phyloP scores from a whole-genome alignment of 2,888 invertebrate genomes.

The Napeogenes inachia region DNA sequence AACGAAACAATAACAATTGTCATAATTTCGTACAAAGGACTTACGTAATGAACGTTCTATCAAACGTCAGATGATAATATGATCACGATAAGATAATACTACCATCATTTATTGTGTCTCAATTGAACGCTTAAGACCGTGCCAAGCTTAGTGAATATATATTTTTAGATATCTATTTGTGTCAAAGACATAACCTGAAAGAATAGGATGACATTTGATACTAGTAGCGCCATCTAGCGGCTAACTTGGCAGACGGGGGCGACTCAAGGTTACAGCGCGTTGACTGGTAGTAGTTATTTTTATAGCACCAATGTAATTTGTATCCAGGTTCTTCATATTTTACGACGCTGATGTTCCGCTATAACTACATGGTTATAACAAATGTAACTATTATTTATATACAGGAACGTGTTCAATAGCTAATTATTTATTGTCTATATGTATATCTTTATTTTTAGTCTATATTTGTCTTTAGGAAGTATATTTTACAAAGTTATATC shows the following conservation, averaged over 20 bases:
- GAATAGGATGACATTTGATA: constrained; percentile 34
- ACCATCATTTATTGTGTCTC: constrained; percentile 1
- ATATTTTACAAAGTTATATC: too few species aligned
- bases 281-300: constrained; percentile 34
- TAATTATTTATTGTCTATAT: neutral
- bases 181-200: constrained; percentile 34
- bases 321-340: constrained; percentile 33
- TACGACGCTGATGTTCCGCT: constrained; percentile 33
- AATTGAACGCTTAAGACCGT: constrained; percentile 1
- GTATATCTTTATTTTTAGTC: neutral
- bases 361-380: constrained; percentile 16
- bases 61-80: neutral
- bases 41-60: neutral
- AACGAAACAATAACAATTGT: neutral
- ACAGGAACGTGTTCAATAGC: neutral
- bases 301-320: constrained; percentile 35
- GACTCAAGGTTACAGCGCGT: constrained; percentile 36
- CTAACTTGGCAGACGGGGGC: constrained; percentile 54
- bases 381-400: constrained; percentile 6
- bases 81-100: neutral
- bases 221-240: constrained; percentile 57
- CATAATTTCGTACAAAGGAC: neutral
- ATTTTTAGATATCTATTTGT: constrained; percentile 21
- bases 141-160: constrained; percentile 9
- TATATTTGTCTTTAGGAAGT: neutral